Evolutionary conservation across 2,113 vertebrate genomes (phyloP), one percentile per base, ranked within the genome.

Genomic region (Coracopsis vasa): DNA sequence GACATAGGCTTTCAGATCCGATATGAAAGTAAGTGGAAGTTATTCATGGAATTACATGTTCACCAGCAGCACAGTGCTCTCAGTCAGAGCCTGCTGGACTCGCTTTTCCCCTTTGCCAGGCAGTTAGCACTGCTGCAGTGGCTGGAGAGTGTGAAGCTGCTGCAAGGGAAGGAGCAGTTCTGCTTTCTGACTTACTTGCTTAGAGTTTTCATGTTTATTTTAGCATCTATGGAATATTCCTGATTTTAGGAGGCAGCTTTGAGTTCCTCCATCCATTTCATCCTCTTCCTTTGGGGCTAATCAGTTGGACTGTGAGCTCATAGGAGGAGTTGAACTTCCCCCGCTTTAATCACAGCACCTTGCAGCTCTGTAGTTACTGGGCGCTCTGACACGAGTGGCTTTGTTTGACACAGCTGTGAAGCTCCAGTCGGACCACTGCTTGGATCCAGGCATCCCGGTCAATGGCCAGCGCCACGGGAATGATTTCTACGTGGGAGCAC

Each of bases 1-100:
- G 99, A 99, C 95, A 81, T 99, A 1, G 99, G 99, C 89, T 99
- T 99, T 95, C 99, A 99, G 95, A 99, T 99, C 96, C 99, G 98
- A 74, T 99, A 99, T 4, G 99, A 99, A 91, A 99, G 99, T 99
- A 98, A 98, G 99, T 95, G 23, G 44, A 0, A 8, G 3, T 9
- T 29, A 3, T 2, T 9, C 4, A 0, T 0, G 66, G 4, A 1
- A 11, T 73, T 35, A 16, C 4, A 4, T 0, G 18, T 31, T 66
- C 74, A 35, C 42, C 53, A 3, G 78, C 80, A 45, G 64, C 60
- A 11, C 56, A 62, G 3, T 24, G 7, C 54, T 4, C 44, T 62
- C 56, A 6, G 7, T 60, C 79, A 42, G 28, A 25, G n/a, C 16
- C 51, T 10, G 0, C 10, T 5, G 24, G 62, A 7, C 33, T 16